Conservation (phyloP, 2,797 vertebrate species). For the Xyrichtys novacula region DNA sequence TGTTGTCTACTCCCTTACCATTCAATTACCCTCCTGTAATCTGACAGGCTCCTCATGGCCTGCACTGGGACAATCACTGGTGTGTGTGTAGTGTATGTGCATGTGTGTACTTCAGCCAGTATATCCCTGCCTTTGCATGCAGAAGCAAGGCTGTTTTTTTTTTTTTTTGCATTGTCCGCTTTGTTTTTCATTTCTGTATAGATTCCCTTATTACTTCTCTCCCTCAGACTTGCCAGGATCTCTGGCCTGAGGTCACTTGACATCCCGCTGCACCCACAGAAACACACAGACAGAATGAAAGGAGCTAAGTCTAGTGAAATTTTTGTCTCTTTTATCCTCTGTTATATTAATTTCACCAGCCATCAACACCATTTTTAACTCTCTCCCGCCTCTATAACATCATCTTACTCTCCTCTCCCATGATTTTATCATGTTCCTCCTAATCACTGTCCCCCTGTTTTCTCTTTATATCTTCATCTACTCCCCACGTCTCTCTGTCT, state of each 20-base stretch:
- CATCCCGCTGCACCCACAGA: conserved; percentile 61
- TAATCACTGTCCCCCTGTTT: conserved; percentile 72
- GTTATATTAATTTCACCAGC: conserved; percentile 42
- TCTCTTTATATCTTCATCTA: conserved; percentile 68
- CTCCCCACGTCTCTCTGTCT: conserved; percentile 28
- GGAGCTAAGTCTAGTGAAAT: conserved; percentile 39
- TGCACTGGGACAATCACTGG: conserved; percentile 66
- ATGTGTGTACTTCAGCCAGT: conserved; percentile 36
- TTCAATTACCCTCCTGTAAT: conserved; percentile 83
- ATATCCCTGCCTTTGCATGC: conserved; percentile 41
- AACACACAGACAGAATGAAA: conserved; percentile 63
- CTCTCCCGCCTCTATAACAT: conserved; percentile 31
- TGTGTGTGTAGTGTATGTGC: conserved; percentile 46
- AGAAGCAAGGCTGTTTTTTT: conserved; percentile 42
- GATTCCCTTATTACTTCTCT: conserved; percentile 46
- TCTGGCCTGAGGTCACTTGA: conserved; percentile 67
- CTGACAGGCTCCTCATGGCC: conserved; percentile 81
- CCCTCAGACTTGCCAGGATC: conserved; percentile 51
- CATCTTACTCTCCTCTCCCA: conserved; percentile 6
- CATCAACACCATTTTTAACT: conserved; percentile 28
- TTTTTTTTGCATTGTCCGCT: conserved; percentile 41
- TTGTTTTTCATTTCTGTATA: conserved; percentile 39
- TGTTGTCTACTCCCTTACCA: conserved; percentile 81
- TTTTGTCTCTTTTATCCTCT: conserved; percentile 44
- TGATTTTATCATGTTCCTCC: conserved; percentile 62